Percentiles rank a stretch among this genome's conserved stretches.
Conservation (phyloP, 2,113 vertebrate species). For the Macrotis lagotis region DNA sequence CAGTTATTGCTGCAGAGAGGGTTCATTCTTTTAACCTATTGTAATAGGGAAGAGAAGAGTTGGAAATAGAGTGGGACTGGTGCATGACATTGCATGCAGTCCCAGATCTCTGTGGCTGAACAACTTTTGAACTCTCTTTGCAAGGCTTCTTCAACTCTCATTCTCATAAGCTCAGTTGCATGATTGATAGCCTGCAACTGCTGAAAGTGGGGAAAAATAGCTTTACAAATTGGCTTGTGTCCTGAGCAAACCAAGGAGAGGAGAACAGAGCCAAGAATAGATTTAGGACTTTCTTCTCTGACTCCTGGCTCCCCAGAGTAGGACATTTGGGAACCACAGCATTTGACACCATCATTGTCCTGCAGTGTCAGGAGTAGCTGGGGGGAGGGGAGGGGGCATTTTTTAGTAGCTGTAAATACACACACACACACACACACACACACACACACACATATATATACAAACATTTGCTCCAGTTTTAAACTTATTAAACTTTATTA, state of each 20-base stretch:
- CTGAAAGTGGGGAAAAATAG: neutral
- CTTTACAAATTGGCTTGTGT: neutral
- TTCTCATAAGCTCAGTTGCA: neutral
- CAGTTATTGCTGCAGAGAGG: neutral
- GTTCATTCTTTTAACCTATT: fast-evolving
- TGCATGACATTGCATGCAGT: neutral
- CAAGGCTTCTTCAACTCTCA: neutral
- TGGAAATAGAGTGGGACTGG: neutral
- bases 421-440: too few relatives aligned
- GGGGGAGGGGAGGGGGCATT: too few relatives aligned
- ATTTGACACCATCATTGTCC: neutral
- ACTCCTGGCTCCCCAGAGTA: neutral
- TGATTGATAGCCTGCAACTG: neutral
- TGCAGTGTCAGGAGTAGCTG: neutral
- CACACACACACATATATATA: neutral
- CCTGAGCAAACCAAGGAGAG: neutral
- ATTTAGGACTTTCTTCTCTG: neutral
- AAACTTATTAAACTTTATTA: neutral
- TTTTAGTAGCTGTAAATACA: neutral
- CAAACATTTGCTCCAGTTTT: neutral
- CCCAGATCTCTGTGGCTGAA: neutral
- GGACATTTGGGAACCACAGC: too few relatives aligned
- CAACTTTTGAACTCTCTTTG: neutral
- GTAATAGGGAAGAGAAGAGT: neutral
- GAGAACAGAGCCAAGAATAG: neutral